Conservation (phyloP, 2,113 vertebrate species). For the Sylvilagus bachmani region DNA sequence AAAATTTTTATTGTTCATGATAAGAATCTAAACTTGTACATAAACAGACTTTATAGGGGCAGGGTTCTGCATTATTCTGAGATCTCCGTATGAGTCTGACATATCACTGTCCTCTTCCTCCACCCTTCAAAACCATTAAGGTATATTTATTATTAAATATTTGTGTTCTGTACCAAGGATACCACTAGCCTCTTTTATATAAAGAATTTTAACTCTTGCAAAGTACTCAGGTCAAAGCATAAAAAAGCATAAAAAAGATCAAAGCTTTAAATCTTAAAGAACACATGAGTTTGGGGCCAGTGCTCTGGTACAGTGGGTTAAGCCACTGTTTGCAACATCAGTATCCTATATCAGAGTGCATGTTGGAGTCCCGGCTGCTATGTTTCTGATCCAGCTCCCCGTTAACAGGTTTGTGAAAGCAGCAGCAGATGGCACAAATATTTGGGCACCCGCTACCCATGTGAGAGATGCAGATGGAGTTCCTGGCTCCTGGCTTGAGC, state of each 20-base stretch:
- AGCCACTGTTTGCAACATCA: no score
- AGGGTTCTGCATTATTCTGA: background rate
- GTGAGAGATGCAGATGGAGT: no score
- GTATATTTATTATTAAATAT: background rate
- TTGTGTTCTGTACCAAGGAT: background rate
- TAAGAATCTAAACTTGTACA: background rate
- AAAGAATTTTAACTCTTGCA: background rate
- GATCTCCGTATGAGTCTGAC: background rate
- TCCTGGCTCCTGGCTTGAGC: no score
- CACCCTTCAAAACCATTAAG: constrained; percentile 19
- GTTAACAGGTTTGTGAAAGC: no score
- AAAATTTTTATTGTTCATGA: background rate
- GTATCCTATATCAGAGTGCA: no score
- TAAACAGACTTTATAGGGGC: background rate
- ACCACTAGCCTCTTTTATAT: background rate
- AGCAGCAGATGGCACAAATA: no score
- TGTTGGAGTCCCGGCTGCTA: no score
- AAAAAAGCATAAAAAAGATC: background rate
- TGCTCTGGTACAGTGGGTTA: no score
- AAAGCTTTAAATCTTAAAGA: constrained; percentile 25
- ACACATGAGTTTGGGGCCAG: background rate
- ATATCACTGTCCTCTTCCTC: background rate
- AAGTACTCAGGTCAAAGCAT: background rate
- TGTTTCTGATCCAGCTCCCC: no score
- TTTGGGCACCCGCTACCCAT: no score